Percentiles rank a stretch among this genome's conserved stretches.
These are phyloP conservation scores for Synergus japonicus DNA, from an alignment of 2,888 invertebrate species.

Conservation along the genomic window DNA sequence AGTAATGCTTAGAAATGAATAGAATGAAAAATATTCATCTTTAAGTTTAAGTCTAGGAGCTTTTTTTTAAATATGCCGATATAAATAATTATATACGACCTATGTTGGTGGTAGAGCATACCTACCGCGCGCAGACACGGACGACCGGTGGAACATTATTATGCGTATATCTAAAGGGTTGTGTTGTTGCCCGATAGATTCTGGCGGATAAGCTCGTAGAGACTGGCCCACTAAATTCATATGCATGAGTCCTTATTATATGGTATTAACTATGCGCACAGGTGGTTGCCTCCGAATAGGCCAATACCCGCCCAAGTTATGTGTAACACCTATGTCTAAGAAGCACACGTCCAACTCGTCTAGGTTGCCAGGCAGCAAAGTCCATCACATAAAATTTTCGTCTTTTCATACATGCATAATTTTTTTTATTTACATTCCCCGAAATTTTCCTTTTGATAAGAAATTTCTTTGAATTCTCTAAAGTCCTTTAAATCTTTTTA, in stretches of 20 bases:
- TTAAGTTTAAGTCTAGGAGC: no score
- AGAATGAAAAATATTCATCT: no score
- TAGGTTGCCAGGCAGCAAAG: constrained; percentile 37
- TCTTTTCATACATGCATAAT: neutral
- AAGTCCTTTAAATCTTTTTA: no score
- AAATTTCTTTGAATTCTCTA: no score
- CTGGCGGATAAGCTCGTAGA: constrained; percentile 67
- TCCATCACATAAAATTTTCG: constrained; percentile 39
- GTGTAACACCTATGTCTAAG: constrained; percentile 64
- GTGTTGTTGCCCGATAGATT: constrained; percentile 57
- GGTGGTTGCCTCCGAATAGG: constrained; percentile 72
- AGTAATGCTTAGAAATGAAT: no score
- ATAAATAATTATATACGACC: neutral
- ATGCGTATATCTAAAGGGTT: constrained; percentile 57
- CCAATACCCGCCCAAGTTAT: constrained; percentile 63
- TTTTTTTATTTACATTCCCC: neutral
- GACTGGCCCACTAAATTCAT: constrained; percentile 73
- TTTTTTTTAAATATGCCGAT: neutral
- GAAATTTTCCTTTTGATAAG: no score
- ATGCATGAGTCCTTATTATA: constrained; percentile 73
- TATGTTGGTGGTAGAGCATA: neutral
- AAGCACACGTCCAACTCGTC: constrained; percentile 51
- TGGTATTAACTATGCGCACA: constrained; percentile 76
- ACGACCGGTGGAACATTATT: constrained; percentile 50
- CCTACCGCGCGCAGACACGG: constrained; percentile 5